Conservation (phyloP, 2,113 vertebrate species). For the Oceanodroma tethys region DNA sequence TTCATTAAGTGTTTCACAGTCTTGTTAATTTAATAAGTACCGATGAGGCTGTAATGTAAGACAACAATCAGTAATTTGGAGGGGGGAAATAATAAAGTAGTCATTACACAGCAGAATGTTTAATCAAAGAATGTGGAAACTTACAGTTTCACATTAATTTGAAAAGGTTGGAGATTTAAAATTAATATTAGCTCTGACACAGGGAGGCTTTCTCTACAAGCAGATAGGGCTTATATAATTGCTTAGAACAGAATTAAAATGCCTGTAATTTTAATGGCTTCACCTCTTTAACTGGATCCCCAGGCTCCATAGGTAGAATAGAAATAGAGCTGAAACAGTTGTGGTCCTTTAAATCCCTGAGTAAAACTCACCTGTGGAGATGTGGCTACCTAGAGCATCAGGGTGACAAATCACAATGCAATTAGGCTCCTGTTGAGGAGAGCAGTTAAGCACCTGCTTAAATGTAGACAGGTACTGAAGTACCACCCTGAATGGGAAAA, state of each 20-base stretch:
- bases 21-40: constrained; percentile 76
- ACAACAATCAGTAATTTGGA: constrained; percentile 76
- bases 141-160: constrained; percentile 52
- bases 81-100: constrained; percentile 58
- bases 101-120: constrained; percentile 70
- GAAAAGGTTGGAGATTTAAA: constrained; percentile 61
- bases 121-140: constrained; percentile 71
- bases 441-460: background rate
- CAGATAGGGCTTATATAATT: constrained; percentile 47
- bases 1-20: constrained; percentile 72
- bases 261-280: constrained; percentile 32
- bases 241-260: constrained; percentile 43
- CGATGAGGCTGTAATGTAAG: constrained; percentile 68
- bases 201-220: constrained; percentile 32
- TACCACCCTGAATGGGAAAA: background rate
- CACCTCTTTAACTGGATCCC: constrained; percentile 1
- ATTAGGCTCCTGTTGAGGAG: background rate
- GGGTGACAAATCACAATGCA: background rate
- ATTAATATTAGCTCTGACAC: constrained; percentile 47
- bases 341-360: background rate
- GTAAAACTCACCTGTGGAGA: background rate
- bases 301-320: background rate
- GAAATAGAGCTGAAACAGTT: background rate
- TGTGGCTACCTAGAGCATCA: background rate
- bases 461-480: background rate